Conservation (phyloP, 2,797 vertebrate genomes). For the Anguilla obscura region DNA sequence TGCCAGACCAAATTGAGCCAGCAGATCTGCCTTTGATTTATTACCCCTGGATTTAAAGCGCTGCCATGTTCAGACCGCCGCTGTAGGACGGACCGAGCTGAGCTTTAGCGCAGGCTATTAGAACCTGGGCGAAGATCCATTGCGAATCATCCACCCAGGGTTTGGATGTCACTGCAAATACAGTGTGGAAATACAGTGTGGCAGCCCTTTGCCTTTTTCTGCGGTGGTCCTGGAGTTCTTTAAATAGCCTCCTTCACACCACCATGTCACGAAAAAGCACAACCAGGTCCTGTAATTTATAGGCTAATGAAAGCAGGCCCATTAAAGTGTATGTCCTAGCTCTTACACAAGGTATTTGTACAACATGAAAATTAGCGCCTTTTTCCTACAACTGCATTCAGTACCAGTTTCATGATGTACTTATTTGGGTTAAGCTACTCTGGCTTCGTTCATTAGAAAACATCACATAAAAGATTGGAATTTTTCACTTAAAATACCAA, state of each 20-base stretch:
- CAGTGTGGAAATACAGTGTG: slow-evolving; percentile 8
- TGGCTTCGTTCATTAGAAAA: not conserved
- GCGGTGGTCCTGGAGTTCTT: slow-evolving; percentile 19
- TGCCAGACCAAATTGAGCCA: slow-evolving; percentile 80
- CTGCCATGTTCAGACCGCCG: slow-evolving; percentile 57
- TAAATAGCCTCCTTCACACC: slow-evolving; percentile 22
- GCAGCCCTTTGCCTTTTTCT: slow-evolving; percentile 9
- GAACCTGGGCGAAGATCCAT: not conserved
- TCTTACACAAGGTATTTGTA: slow-evolving; percentile 12
- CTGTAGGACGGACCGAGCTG: not conserved
- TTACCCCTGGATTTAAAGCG: slow-evolving; percentile 62
- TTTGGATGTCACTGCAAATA: slow-evolving; percentile 20
- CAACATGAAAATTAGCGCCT: not conserved
- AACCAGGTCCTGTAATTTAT: not conserved
- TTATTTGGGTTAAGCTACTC: not conserved
- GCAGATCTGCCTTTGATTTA: slow-evolving; percentile 59
- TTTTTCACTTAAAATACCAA: not conserved
- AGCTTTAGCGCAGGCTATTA: not conserved
- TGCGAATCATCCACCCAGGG: not conserved
- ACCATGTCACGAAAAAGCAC: slow-evolving; percentile 4
- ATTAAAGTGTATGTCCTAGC: not conserved
- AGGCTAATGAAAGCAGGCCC: slow-evolving; percentile 22
- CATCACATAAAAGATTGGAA: not conserved
- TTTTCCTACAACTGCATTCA: not conserved
- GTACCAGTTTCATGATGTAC: not conserved